Base-by-base conservation (phyloP, 2,888 invertebrate species). In the Odontocolon sp. region DNA sequence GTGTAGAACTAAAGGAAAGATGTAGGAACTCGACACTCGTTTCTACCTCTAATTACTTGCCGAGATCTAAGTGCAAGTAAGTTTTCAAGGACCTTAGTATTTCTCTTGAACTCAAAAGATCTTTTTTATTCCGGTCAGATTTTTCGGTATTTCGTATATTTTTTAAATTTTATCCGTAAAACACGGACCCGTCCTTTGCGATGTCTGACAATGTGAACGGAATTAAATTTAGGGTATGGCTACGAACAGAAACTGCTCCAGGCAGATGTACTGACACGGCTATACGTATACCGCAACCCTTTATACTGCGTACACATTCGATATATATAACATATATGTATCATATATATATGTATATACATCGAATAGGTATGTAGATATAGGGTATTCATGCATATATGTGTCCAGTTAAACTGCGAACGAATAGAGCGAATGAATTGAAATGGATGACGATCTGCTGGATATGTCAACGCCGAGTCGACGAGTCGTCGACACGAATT, bases 391-490 rank as follows among this genome's bases (percentile, higher is more conserved):
- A 2, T 45, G 21, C 6, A 21, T 36, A 26, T 16, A 23, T 42
- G 52, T 31, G 33, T 26, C 21, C 40, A 6, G 52, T 52, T 59
- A 45, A 61, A 38, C 45, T 28, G 54, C 31, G 36, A 21, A 68
- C 40, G 36, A 54, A 38, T 61, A 28, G 36, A 45, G 54, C 21
- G 61, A 61, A 59, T 42, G 38, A 50, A 73, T 59, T 67, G 59
- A 67, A 73, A 73, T 57, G 73, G 38, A 45, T 38, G 73, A 54
- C 18, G 45, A 28, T 21, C 72, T 16, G 36, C 33, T 54, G 67
- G 45, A 54, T 54, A 61, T 54, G 67, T 73, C 61, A 68, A 68
- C 67, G 73, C 61, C 67, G 67, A 56, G n/a, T 59, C 59, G 36
- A 31, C 54, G 18, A 9, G n/a, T 59, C 59, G 36, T 42, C 54